These are phyloP conservation scores for Knipowitschia caucasica DNA, from an alignment of 2,797 vertebrate species.

Conservation along the genomic window DNA sequence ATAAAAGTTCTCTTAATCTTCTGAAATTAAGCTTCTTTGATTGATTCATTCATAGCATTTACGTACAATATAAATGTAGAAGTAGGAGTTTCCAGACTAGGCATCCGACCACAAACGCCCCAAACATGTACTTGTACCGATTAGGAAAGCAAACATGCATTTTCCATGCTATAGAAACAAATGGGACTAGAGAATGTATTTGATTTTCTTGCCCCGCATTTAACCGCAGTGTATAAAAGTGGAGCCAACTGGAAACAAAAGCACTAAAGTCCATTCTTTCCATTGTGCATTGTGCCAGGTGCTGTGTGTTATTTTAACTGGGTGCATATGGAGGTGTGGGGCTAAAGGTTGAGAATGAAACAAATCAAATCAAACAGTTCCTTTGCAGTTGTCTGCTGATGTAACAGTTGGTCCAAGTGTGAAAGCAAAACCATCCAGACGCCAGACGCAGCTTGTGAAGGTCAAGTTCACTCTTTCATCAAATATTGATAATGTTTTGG, in stretches of 20 bases:
- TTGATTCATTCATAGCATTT: no score
- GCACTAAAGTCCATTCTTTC: background rate
- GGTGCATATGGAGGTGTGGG: slow-evolving; percentile 9
- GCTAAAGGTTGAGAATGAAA: slow-evolving; percentile 14
- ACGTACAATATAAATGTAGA: no score
- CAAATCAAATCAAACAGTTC: slow-evolving; percentile 12
- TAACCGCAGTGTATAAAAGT: no score
- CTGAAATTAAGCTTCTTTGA: no score
- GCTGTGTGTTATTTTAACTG: slow-evolving; percentile 9
- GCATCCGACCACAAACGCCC: no score
- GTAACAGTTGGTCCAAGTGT: slow-evolving; percentile 12
- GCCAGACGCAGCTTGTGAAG: background rate
- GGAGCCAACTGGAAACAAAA: background rate
- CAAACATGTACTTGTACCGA: no score
- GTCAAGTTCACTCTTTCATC: slow-evolving; percentile 8
- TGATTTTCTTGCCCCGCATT: background rate
- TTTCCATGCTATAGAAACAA: no score
- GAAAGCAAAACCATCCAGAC: slow-evolving; percentile 8
- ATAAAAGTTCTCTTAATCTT: no score
- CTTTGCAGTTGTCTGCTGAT: slow-evolving; percentile 6
- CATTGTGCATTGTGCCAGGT: slow-evolving; percentile 5
- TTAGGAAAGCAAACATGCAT: no score
- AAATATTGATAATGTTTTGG: slow-evolving; percentile 15
- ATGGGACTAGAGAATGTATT: no score
- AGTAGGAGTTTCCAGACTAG: no score